Percentiles rank a stretch among this genome's conserved stretches.
Evolutionary conservation across 2,888 invertebrate species (phyloP).

Genomic region (Kryphioiulus occultus): DNA sequence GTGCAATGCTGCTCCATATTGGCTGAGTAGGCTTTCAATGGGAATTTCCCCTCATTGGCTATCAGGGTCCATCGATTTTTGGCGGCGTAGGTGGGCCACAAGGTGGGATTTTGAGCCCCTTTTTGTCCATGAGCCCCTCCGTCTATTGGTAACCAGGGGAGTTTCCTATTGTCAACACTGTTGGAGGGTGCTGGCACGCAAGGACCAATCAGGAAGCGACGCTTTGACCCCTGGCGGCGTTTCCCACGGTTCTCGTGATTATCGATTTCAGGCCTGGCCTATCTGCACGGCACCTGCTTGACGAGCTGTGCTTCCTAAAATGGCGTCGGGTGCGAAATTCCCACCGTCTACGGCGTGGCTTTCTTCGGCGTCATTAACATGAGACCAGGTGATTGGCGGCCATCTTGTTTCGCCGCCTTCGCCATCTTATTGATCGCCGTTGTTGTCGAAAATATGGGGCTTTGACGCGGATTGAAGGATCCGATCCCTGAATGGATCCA

Average conservation of each 20-base stretch:
- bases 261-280: neutral
- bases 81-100: neutral
- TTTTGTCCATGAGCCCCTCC: neutral
- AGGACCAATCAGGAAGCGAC: neutral
- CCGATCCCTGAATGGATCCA: neutral
- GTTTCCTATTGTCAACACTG: neutral
- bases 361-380: neutral
- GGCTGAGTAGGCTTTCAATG: neutral
- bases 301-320: neutral
- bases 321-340: neutral
- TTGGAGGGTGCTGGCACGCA: neutral
- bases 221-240: constrained; percentile 3
- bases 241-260: neutral
- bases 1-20: neutral
- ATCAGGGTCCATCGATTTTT: neutral
- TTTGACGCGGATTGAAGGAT: neutral
- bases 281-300: constrained; percentile 6
- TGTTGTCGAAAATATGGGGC: neutral
- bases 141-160: constrained; percentile 14
- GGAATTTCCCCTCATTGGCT: neutral
- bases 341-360: neutral
- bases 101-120: neutral
- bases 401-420: neutral
- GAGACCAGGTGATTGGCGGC: constrained; percentile 9
- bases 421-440: neutral